Evolutionary conservation across 2,113 vertebrate genomes (phyloP), one percentile per base, ranked within the genome.

Genomic region (Centropus bengalensis): DNA sequence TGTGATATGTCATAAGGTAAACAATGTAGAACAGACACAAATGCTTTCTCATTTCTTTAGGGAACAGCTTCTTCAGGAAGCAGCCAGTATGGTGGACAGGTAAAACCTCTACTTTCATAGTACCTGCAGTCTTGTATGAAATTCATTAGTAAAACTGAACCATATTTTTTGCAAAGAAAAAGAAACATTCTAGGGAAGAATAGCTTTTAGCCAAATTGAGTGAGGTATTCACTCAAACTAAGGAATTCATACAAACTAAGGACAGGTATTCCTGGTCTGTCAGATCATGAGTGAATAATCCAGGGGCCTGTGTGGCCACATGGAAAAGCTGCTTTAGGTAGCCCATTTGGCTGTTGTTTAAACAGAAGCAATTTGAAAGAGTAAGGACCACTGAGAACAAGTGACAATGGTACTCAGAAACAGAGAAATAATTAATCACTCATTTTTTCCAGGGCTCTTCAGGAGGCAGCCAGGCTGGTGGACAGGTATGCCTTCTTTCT

Each of bases 391-490:
- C 10, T 82, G 17, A 84, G 47, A 80, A 73, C 12, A 49, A 73
- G n/a, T 19, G 15, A 82, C 26, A 66, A 36, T 42, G 15, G 75
- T 84, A 75, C 9, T 70, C 10, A 63, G n/a, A 58, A 74, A 74
- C 44, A 88, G 12, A 60, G 18, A 79, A 82, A 62, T 90, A 74
- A 92, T 47, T 28, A 26, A 5, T 52, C 51, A 9, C 0, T 4
- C 62, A 47, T 52, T 52, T 91, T 79, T 85, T 90, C 28, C 71
- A 96, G 96, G 95, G 93, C 17, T 93, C 9, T 69, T 90, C 92
- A 70, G 82, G 96, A 90, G 56, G 82, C 86, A 92, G 94, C 15
- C 95, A 93, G 21, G 52, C 54, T 56, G 94, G 94, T 17, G 94
- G 92, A 86, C 96, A 95, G 94, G 91, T 96, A 95, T 3, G 69